phyloP scores from a whole-genome alignment of 2,797 vertebrate genomes.

The Lepus townsendii region DNA sequence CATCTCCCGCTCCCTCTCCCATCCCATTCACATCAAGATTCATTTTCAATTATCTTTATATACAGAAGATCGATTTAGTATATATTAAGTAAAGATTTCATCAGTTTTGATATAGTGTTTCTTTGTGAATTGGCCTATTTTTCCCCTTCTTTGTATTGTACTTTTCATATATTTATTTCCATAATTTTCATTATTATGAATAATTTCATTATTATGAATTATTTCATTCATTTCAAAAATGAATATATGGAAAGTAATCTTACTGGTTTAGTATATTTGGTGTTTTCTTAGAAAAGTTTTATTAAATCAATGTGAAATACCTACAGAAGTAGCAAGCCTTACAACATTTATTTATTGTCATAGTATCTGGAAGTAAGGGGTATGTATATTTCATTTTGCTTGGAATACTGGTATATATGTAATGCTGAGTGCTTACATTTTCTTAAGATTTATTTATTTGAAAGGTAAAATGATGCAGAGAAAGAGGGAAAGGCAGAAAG shows the following conservation, averaged over 20 bases:
- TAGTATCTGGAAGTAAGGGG: not conserved
- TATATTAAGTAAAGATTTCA: no score
- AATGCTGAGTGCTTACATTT: slow-evolving; percentile 29
- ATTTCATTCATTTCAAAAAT: not conserved
- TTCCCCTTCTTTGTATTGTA: not conserved
- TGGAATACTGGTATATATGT: slow-evolving; percentile 26
- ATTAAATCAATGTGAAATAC: slow-evolving; percentile 3
- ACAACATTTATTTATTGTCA: slow-evolving; percentile 17
- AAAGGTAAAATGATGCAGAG: no score
- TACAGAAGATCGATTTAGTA: no score
- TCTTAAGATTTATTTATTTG: no score
- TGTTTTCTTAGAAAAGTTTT: slow-evolving; percentile 20
- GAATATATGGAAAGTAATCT: slow-evolving; percentile 10
- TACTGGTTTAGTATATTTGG: slow-evolving; percentile 14
- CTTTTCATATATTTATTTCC: not conserved
- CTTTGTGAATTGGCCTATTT: not conserved
- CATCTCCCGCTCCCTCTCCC: no score
- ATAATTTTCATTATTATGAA: no score
- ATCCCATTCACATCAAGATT: no score
- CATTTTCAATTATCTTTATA: no score
- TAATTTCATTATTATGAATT: no score
- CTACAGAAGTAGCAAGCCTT: not conserved
- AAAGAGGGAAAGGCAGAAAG: no score
- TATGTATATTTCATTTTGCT: slow-evolving; percentile 10
- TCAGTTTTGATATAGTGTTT: not conserved